A percentile compares a stretch with the other conserved stretches of the same genome.
These are phyloP conservation scores for Muntiacus muntjak DNA, from an alignment of 2,113 vertebrate species.

Conservation along the genomic window DNA sequence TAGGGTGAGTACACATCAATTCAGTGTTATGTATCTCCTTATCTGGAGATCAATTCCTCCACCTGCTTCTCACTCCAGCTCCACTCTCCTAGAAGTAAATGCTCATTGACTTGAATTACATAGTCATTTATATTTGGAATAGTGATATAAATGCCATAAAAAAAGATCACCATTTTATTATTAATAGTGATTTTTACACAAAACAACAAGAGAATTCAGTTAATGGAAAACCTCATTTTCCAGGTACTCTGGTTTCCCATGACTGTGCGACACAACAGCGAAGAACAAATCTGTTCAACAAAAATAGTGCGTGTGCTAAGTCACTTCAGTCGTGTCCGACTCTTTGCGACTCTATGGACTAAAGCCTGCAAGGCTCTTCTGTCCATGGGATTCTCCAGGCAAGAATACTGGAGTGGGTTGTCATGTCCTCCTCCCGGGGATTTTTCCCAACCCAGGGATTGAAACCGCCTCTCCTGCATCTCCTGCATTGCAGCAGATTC, in stretches of 20 bases:
- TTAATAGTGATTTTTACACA: not conserved
- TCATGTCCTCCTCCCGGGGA: not conserved
- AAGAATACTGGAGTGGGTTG: not conserved
- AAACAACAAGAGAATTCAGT: not conserved
- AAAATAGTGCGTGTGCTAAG: not conserved
- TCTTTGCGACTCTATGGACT: not conserved
- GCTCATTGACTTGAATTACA: not conserved
- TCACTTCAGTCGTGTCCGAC: not conserved
- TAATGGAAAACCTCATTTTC: not conserved
- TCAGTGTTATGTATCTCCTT: not conserved
- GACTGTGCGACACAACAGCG: rapidly evolving
- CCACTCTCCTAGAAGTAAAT: not conserved
- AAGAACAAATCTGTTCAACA: not conserved
- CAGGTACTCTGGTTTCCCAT: not conserved
- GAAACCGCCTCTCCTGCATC: not conserved
- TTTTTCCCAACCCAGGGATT: not conserved
- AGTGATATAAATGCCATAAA: not conserved
- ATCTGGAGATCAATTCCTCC: not conserved
- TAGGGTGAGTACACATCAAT: not conserved
- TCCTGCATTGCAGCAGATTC: not conserved
- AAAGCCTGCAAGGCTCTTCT: not conserved
- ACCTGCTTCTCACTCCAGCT: not conserved
- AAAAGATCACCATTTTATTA: not conserved
- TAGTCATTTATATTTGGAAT: not conserved
- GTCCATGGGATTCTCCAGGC: not conserved